A percentile compares a stretch with the other conserved stretches of the same genome.
Conservation (phyloP, 2,888 invertebrate species). For the Tridacna gigas region DNA sequence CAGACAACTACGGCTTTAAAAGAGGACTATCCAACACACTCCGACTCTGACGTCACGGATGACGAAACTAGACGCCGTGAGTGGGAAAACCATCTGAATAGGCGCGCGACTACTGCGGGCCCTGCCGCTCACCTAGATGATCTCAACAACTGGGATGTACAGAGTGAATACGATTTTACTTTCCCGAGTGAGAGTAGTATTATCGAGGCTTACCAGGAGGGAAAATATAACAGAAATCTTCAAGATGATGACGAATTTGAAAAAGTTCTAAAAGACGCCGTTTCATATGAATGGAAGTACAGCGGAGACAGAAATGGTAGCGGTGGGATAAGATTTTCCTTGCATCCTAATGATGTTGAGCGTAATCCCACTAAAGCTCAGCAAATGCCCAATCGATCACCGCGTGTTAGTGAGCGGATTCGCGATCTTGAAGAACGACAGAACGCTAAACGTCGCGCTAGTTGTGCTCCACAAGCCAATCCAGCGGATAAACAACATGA, state of each 20-base stretch:
- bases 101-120: conserved; percentile 26
- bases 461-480: conserved; percentile 5
- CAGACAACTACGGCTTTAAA: conserved; percentile 36
- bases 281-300: conserved; percentile 12
- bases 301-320: not conserved
- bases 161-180: conserved; percentile 55
- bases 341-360: not conserved
- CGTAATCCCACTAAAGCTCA: not conserved
- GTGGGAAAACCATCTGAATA: conserved; percentile 45
- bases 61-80: conserved; percentile 47
- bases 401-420: conserved; percentile 17
- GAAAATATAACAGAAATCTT: not conserved
- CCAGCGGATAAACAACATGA: not conserved
- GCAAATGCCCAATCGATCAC: not conserved
- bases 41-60: conserved; percentile 42
- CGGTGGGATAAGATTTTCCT: not conserved
- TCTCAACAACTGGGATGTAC: conserved; percentile 50
- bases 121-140: not conserved
- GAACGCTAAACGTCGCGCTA: conserved; percentile 33
- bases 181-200: conserved; percentile 50
- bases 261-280: conserved; percentile 31
- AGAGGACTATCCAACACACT: conserved; percentile 51
- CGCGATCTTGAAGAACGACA: not conserved
- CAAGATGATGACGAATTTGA: conserved; percentile 40
- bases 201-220: conserved; percentile 51